Percentiles rank a stretch among this genome's conserved stretches.
phyloP scores from a whole-genome alignment of 1,140 invertebrate genomes.

The Cyphomyrmex costatus region DNA sequence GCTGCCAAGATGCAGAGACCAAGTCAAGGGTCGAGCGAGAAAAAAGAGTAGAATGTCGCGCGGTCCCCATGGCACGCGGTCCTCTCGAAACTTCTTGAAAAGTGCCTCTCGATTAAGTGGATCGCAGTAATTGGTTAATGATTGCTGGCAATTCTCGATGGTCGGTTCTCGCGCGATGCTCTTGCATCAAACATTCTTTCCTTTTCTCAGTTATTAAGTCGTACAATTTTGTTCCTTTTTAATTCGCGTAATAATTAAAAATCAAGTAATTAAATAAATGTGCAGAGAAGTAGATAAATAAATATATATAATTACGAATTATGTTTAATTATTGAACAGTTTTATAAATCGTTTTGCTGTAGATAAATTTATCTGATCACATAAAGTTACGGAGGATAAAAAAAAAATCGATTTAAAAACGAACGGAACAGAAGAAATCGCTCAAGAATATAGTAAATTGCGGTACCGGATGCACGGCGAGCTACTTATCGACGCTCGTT shows the following conservation, averaged over 20 bases:
- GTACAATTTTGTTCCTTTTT: background rate
- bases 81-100: slow-evolving; percentile 64
- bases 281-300: background rate
- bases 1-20: slow-evolving; percentile 42
- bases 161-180: slow-evolving; percentile 21
- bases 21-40: slow-evolving; percentile 48
- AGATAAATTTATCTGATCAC: background rate
- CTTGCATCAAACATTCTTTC: slow-evolving; percentile 41
- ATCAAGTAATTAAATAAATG: background rate
- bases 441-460: slow-evolving; percentile 17
- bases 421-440: background rate
- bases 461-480: slow-evolving; percentile 59
- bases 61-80: slow-evolving; percentile 53
- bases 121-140: slow-evolving; percentile 74
- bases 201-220: background rate
- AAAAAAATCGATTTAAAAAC: background rate
- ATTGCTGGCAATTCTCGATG: slow-evolving; percentile 53
- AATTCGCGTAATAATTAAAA: background rate
- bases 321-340: background rate
- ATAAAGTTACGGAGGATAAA: slow-evolving; percentile 1
- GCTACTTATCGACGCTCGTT: slow-evolving; percentile 79
- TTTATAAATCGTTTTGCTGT: background rate
- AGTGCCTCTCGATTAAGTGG: slow-evolving; percentile 8
- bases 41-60: slow-evolving; percentile 70
- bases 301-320: background rate